A percentile compares a stretch with the other conserved stretches of the same genome.
These are phyloP conservation scores for Drosophila siamana DNA, from an alignment of 2,888 invertebrate genomes.

Conservation along the genomic window DNA sequence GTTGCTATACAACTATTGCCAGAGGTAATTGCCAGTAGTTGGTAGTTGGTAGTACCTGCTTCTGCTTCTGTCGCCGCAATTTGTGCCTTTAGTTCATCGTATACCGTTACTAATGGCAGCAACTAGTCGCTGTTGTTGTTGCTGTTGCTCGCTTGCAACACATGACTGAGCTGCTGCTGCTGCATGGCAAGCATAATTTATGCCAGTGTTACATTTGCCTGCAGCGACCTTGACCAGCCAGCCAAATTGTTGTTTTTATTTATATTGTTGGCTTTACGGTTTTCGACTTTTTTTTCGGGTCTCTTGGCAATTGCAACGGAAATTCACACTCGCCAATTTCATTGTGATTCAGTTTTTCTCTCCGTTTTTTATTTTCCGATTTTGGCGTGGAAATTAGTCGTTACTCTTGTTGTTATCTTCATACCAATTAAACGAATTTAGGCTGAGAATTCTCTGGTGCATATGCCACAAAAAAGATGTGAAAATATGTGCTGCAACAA, in stretches of 20 bases:
- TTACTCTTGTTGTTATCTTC: conserved; percentile 45
- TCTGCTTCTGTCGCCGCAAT: conserved; percentile 46
- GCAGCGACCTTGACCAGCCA: conserved; percentile 73
- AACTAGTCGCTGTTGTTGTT: conserved; percentile 25
- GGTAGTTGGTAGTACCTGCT: conserved; percentile 16
- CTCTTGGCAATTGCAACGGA: conserved; percentile 62
- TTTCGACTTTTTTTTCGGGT: conserved; percentile 19
- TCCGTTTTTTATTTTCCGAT: conserved; percentile 10
- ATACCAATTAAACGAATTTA: conserved; percentile 37
- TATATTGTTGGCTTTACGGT: conserved; percentile 23
- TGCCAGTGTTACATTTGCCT: conserved; percentile 76
- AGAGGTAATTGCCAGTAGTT: conserved; percentile 51
- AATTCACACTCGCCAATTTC: conserved; percentile 77
- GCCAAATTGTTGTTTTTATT: conserved; percentile 51
- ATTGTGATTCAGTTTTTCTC: conserved; percentile 47
- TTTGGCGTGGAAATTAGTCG: conserved; percentile 63
- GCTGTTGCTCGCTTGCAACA: conserved; percentile 29
- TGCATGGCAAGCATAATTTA: conserved; percentile 70
- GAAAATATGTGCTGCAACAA: conserved; percentile 19
- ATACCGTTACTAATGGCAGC: conserved; percentile 63
- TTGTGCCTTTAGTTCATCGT: conserved; percentile 47
- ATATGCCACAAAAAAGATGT: background rate
- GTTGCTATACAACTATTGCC: conserved; percentile 49
- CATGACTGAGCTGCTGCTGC: conserved; percentile 25
- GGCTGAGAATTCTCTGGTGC: conserved; percentile 38